Evolutionary conservation across 2,113 vertebrate species (phyloP).

Genomic region (Trematocara unimaculatum): DNA sequence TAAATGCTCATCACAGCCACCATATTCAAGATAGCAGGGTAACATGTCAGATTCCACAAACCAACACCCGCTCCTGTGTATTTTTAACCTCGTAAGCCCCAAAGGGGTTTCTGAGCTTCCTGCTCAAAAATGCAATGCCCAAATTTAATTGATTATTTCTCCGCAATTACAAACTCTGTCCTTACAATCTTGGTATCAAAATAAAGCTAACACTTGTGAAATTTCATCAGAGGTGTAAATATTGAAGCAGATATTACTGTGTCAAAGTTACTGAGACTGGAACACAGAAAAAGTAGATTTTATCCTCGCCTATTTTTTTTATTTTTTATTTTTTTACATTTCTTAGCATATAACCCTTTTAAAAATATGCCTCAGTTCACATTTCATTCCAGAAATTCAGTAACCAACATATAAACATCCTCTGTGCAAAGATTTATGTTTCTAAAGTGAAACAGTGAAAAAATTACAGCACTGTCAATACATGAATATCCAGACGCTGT

Average conservation of each 20-base stretch:
- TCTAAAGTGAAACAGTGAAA: background rate
- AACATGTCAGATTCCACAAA: background rate
- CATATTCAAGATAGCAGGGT: background rate
- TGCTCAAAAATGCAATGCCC: background rate
- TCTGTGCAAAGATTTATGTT: background rate
- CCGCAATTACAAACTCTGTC: background rate
- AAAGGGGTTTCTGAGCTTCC: background rate
- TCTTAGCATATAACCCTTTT: background rate
- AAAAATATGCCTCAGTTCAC: background rate
- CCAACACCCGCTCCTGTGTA: background rate
- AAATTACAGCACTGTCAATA: background rate
- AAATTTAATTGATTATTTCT: background rate
- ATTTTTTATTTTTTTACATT: background rate
- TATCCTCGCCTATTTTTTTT: background rate
- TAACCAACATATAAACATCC: background rate
- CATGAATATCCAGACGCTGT: background rate
- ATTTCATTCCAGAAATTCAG: background rate
- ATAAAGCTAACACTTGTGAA: background rate
- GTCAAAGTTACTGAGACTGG: background rate
- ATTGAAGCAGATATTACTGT: background rate
- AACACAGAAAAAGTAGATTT: background rate
- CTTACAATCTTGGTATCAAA: background rate
- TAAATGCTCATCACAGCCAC: background rate
- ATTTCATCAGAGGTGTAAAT: background rate
- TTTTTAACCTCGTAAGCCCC: background rate